Base-by-base conservation (phyloP, 2,888 invertebrate genomes). In the Seira musarum region DNA sequence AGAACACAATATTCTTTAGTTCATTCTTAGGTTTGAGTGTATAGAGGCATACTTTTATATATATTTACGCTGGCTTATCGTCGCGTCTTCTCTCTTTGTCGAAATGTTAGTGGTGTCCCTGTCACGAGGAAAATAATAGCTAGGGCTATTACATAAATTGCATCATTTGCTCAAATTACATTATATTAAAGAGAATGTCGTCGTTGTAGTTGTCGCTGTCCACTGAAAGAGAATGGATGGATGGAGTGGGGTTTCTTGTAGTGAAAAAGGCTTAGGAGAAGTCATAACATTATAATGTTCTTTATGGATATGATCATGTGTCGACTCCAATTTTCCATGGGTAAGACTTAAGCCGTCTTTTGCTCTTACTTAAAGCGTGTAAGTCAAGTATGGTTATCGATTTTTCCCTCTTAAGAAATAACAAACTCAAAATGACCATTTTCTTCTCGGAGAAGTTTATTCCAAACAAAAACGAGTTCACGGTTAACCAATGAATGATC, bases 61-160 rank as follows among this genome's bases (percentile, higher is more conserved):
- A n/a, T n/a, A n/a, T n/a, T n/a, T n/a, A n/a, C n/a, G n/a, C n/a
- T n/a, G n/a, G n/a, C 21, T 70, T 60, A 70, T 35, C 35, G 19
- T 60, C 30, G 19, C 70, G 60, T 35, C 35, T 70, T 70, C 35
- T 70, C 70, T 60, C 19, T 30, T 35, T 30, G 40, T n/a, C 21
- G 17, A n/a, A n/a, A n/a, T n/a, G n/a, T n/a, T n/a, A n/a, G 66
- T 65, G 66, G 68, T 75, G 68, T 68, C 68, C 61, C 75, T 75
- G 75, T 75, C 75, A 75, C 75, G 75, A 75, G 75, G n/a, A 63
- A 63, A 75, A 68, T 75, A 75, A 75, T 75, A 68, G 67, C 49
- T 35, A n/a, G 25, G 60, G 68, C 68, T 40, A 75, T 75, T 75
- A 67, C 68, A 75, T 68, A 75, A 75, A 75, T 75, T 75, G 68